phyloP scores from a whole-genome alignment of 2,113 vertebrate genomes.

The Aegotheles bennettii region DNA sequence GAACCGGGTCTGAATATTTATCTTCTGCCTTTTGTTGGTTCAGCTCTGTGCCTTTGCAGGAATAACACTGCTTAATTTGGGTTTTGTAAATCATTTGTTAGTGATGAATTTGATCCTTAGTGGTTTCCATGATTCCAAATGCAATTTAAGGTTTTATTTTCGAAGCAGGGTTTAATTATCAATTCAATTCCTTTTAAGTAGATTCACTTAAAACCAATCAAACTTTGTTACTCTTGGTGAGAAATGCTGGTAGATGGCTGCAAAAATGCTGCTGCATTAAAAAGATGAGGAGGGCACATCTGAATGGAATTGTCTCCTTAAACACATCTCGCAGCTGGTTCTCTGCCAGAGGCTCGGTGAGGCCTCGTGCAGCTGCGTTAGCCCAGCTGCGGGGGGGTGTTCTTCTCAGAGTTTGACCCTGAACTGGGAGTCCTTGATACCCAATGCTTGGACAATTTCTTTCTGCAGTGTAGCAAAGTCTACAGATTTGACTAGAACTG shows the following conservation, averaged over 20 bases:
- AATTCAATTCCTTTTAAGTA: not conserved
- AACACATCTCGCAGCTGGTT: not conserved
- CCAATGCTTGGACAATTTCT: not conserved
- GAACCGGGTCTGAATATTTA: rapidly evolving
- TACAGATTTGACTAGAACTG: not conserved
- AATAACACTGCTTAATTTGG: not conserved
- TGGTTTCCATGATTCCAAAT: not conserved
- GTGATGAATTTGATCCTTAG: not conserved
- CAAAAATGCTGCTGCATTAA: not conserved
- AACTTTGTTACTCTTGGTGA: not conserved
- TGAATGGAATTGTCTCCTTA: not conserved
- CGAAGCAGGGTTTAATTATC: not conserved
- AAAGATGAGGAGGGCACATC: not conserved
- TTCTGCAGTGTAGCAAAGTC: not conserved
- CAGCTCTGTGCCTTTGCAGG: not conserved
- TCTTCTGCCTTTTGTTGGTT: not conserved
- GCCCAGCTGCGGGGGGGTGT: not conserved
- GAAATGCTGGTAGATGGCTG: not conserved
- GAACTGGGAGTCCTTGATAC: not conserved
- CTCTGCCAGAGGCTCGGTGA: not conserved
- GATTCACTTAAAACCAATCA: not conserved
- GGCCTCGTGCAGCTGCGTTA: rapidly evolving
- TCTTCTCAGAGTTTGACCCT: not conserved
- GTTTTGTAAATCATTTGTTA: not conserved
- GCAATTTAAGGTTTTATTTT: not conserved